Conservation (phyloP, 2,888 invertebrate genomes). For the Synanthedon tipuliformis region DNA sequence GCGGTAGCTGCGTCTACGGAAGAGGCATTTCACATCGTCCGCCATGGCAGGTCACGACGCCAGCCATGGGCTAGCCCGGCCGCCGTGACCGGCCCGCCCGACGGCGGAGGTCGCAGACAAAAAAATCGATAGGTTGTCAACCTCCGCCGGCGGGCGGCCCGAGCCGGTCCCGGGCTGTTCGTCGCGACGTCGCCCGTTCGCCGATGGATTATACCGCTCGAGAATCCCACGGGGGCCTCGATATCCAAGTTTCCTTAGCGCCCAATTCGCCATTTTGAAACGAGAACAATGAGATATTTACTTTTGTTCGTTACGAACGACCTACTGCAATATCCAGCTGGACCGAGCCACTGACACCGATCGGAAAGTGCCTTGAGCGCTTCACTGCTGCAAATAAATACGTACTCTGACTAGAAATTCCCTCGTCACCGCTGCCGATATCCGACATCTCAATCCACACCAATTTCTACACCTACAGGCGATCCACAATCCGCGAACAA, state of each 20-base stretch:
- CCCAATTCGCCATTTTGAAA: conserved; percentile 69
- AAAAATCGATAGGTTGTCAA: conserved; percentile 70
- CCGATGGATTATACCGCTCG: conserved; percentile 1
- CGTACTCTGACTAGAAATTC: conserved; percentile 83
- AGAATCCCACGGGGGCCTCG: conserved; percentile 12
- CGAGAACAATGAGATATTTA: conserved; percentile 69
- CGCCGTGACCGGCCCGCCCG: conserved; percentile 33
- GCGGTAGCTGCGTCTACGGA: neutral
- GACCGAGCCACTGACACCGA: conserved; percentile 33
- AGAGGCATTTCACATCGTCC: neutral
- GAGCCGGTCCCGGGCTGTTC: conserved; percentile 45
- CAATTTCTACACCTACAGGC: conserved; percentile 66
- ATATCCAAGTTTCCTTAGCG: conserved; percentile 26
- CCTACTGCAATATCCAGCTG: conserved; percentile 10
- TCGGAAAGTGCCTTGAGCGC: conserved; percentile 20
- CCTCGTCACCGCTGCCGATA: conserved; percentile 84
- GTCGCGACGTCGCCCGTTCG: conserved; percentile 16
- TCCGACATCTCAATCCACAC: conserved; percentile 78
- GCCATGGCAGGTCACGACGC: conserved; percentile 8
- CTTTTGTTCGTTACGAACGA: conserved; percentile 48
- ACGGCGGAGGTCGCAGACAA: conserved; percentile 62
- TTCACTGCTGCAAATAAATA: conserved; percentile 50
- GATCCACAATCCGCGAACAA: conserved; percentile 41
- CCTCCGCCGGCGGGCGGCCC: conserved; percentile 36
- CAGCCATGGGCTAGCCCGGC: conserved; percentile 11